Evolutionary conservation across 2,888 invertebrate genomes (phyloP).

Genomic region (Apamea epomidion): DNA sequence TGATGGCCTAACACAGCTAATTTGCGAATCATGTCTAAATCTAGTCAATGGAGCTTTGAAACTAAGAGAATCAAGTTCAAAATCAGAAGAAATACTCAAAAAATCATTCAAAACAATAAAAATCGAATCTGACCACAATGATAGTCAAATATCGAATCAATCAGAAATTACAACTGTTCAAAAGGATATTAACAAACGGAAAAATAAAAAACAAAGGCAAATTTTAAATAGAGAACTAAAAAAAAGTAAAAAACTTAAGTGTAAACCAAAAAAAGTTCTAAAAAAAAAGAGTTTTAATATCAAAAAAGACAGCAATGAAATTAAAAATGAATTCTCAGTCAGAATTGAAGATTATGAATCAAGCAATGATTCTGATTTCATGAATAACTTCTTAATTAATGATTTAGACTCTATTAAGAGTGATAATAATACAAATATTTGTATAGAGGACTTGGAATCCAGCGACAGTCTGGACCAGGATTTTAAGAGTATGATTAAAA

Average conservation of each 20-base stretch:
- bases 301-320: not conserved
- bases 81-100: constrained; percentile 57
- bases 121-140: constrained; percentile 15
- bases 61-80: constrained; percentile 53
- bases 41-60: constrained; percentile 52
- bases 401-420: constrained; percentile 39
- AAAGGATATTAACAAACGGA: constrained; percentile 8
- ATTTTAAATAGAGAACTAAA: constrained; percentile 1
- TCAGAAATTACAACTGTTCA: not conserved
- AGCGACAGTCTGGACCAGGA: constrained; percentile 48
- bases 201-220: constrained; percentile 4
- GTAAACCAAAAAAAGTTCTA: not conserved
- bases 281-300: constrained; percentile 7
- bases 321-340: constrained; percentile 23
- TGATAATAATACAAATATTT: constrained; percentile 14
- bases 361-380: constrained; percentile 58
- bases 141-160: not conserved
- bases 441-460: constrained; percentile 62
- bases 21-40: constrained; percentile 59
- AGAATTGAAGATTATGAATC: constrained; percentile 64
- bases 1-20: constrained; percentile 65
- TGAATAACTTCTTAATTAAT: constrained; percentile 29
- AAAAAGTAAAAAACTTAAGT: not conserved
- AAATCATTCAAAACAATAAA: constrained; percentile 6
- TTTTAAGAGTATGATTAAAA: constrained; percentile 11